Base-by-base conservation (phyloP, 92 coral and sea anemone species). In the Epizoanthus ramosus region DNA sequence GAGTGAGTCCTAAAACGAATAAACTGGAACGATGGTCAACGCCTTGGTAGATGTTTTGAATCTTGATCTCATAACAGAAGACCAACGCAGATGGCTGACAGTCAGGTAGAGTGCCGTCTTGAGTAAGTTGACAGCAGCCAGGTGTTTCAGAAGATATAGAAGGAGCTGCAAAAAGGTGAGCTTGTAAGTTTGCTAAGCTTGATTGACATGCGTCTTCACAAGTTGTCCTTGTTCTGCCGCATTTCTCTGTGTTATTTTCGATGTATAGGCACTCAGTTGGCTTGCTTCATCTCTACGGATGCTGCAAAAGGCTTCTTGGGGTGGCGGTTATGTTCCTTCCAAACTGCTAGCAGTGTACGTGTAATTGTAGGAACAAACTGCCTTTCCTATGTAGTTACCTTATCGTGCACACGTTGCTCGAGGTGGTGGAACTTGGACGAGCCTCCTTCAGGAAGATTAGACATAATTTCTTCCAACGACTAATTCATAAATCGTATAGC, bases 401-500 rank as follows among this genome's bases (percentile, higher is more conserved):
- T 39, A 39, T 39, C 6, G 43, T 39, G 5, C 23, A 17, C 22
- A 70, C 33, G 21, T 64, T 64, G n/a, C 47, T 76, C 50, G n/a
- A 85, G 57, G 15, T 64, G 31, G 7, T 79, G 83, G 64, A 85
- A 85, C 37, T 63, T 85, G 59, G 59, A 73, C 16, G 63, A 50
- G 8, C 72, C 87, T 37, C 37, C 81, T 50, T 86, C 80, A 12
- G 82, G 16, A 3, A 86, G 52, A n/a, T n/a, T n/a, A n/a, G n/a
- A n/a, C n/a, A n/a, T n/a, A n/a, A n/a, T n/a, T n/a, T n/a, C n/a
- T n/a, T n/a, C n/a, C n/a, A n/a, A n/a, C n/a, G n/a, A n/a, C n/a
- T n/a, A n/a, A n/a, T n/a, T n/a, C n/a, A n/a, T n/a, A n/a, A n/a
- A n/a, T n/a, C n/a, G n/a, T n/a, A n/a, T n/a, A n/a, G n/a, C n/a